These are phyloP conservation scores for Tribolium freemani DNA, from an alignment of 2,888 invertebrate genomes.

Conservation along the genomic window DNA sequence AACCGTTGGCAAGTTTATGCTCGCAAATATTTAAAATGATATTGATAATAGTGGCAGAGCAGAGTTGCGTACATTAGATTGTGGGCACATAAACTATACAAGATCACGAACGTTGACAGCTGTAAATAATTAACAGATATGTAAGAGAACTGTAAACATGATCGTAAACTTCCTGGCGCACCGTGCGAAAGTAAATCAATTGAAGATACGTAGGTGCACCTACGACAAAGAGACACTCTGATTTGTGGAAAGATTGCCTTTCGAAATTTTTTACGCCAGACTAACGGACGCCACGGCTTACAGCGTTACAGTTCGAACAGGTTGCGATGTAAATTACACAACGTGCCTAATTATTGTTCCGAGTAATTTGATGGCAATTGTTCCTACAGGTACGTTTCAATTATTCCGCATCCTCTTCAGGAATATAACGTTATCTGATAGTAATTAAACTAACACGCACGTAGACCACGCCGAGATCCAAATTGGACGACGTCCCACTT, in stretches of 20 bases:
- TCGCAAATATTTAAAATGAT: slow-evolving; percentile 2
- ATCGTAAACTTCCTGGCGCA: slow-evolving; percentile 26
- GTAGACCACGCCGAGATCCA: slow-evolving; percentile 7
- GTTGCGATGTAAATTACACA: slow-evolving; percentile 14
- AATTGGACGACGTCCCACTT: slow-evolving; percentile 23
- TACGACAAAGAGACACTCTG: background rate
- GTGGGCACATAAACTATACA: slow-evolving; percentile 5
- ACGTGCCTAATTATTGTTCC: slow-evolving; percentile 27
- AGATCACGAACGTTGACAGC: slow-evolving; percentile 29
- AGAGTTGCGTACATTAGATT: background rate
- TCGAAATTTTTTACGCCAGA: background rate
- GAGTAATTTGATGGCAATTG: slow-evolving; percentile 22
- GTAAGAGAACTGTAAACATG: slow-evolving; percentile 40
- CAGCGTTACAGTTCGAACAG: slow-evolving; percentile 22
- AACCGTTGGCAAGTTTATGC: background rate
- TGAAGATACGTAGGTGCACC: slow-evolving; percentile 18
- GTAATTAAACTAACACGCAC: slow-evolving; percentile 25
- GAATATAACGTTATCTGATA: slow-evolving; percentile 19
- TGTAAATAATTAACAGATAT: slow-evolving; percentile 41
- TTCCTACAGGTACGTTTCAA: slow-evolving; percentile 37
- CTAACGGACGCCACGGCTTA: background rate
- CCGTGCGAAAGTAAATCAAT: slow-evolving; percentile 32
- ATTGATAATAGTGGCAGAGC: background rate
- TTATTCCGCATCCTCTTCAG: slow-evolving; percentile 32
- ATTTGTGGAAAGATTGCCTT: background rate